Evolutionary conservation across 2,888 invertebrate genomes (phyloP).

Genomic region (Acanthococcus lagerstroemiae): DNA sequence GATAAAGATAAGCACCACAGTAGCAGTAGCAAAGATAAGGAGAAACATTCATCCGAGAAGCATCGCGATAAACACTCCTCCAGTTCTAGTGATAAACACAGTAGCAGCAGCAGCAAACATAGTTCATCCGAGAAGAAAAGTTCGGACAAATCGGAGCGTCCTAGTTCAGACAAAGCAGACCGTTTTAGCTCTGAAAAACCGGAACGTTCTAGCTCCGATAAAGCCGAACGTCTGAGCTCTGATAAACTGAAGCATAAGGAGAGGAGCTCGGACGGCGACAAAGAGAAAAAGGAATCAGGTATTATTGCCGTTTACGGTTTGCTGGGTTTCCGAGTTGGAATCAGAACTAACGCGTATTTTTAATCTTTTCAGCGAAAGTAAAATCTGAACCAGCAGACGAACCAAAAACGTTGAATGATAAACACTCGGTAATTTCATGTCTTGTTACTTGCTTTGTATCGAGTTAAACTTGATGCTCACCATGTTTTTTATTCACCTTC

Average conservation of each 20-base stretch:
- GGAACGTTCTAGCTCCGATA: too few species aligned
- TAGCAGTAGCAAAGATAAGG: slow-evolving; percentile 37
- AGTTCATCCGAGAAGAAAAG: slow-evolving; percentile 41
- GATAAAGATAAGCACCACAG: slow-evolving; percentile 39
- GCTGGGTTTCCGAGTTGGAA: too few species aligned
- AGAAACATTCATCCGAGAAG: slow-evolving; percentile 41
- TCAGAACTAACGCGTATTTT: slow-evolving; percentile 39
- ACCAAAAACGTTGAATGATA: too few species aligned
- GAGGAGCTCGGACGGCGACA: slow-evolving; percentile 40
- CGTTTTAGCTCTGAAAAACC: too few species aligned
- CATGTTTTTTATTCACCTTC: too few species aligned
- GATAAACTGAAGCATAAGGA: slow-evolving; percentile 44
- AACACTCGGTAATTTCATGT: too few species aligned
- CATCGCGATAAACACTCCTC: slow-evolving; percentile 40
- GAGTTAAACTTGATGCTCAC: too few species aligned
- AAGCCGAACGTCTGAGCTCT: too few species aligned
- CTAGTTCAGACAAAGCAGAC: not conserved
- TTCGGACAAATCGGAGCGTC: not conserved
- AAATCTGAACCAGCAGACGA: slow-evolving; percentile 15
- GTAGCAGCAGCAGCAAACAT: slow-evolving; percentile 34
- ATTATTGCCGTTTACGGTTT: too few species aligned
- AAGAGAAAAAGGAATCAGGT: slow-evolving; percentile 42
- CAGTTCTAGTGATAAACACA: slow-evolving; percentile 39
- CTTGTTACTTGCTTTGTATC: too few species aligned
- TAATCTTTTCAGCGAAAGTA: too few species aligned